Base-by-base conservation (phyloP, 2,888 invertebrate species). In the Cosmorhoe ocellata region DNA sequence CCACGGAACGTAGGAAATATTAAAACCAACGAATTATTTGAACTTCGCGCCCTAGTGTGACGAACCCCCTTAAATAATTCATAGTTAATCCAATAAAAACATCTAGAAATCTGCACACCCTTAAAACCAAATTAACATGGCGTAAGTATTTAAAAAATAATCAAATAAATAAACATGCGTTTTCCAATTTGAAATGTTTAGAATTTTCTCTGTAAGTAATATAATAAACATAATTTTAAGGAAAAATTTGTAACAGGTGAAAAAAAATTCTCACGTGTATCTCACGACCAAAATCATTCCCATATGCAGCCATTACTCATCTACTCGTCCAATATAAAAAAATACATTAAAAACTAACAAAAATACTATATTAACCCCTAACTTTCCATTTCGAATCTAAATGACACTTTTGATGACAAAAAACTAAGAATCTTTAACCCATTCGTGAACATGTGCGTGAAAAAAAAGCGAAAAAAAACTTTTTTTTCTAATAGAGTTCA, bases 301-400 rank as follows among this genome's bases (percentile, higher is more conserved):
- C 87, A 88, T 63, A 76, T 86, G 86, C 58, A 44, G 67, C 70
- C 76, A 87, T 86, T 84, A 87, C 83, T 86, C 85, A 86, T 85
- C 81, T 4, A 18, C 3, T 67, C 34, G 27, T 41, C 64, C 58
- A 59, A 55, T n/a, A 56, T 59, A 60, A 71, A 71, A 73, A 71
- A 71, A 69, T 63, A 59, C 66, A 57, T 61, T 59, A 57, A 57
- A 59, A 49, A 47, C 73, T 53, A 71, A 70, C 67, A 64, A 71
- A 74, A 80, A 81, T 78, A 83, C 81, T 84, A 81, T 78, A 84
- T 84, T 81, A 82, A 81, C 81, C 76, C 73, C 80, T 79, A 82
- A 89, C 81, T 84, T 80, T 78, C 80, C 85, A 84, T 86, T 84
- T 81, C 82, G 69, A 86, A 86, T 85, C 68, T 77, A 78, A 85